Base-by-base conservation (phyloP, 2,888 invertebrate genomes). In the Ormyrus labotus region DNA sequence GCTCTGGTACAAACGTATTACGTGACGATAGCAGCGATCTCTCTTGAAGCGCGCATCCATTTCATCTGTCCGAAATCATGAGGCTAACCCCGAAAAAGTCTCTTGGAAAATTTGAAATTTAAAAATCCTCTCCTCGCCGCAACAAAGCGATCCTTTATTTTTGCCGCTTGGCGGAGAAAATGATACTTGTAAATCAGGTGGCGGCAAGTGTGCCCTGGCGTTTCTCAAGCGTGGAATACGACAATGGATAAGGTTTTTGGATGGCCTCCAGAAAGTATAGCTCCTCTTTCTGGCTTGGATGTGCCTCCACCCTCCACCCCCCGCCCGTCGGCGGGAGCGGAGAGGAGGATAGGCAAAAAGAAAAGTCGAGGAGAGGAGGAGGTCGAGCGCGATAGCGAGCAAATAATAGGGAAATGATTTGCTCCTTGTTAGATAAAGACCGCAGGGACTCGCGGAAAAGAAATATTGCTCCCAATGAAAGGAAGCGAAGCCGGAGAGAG, bases 361-460 rank as follows among this genome's bases (percentile, higher is more conserved):
- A 9, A 13, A 48, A 34, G 45, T 19, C 7, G 57, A 10, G 74
- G 74, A 58, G 76, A 76, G 77, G 83, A 83, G 83, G 85, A 85
- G 84, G 81, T 85, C 84, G 84, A 86, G 84, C 81, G 87, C 87
- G 90, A 90, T 90, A 90, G 89, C 89, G 88, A 89, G 89, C 88
- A 90, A 90, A 90, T 90, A 90, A 90, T 90, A 90, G 90, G 90
- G 90, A 90, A 90, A 90, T 90, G 90, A 90, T 90, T 90, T 90
- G 90, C 90, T 90, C 89, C 90, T 90, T 90, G 90, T 90, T 90
- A 90, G 90, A 90, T 90, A 90, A 90, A 90, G 90, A 87, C 87
- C 84, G 57, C 86, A 87, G 88, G 87, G 87, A 86, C 87, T 86
- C 87, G 87, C 85, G 83, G 89, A 88, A 90, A 90, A 90, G 90